A percentile compares a stretch with the other conserved stretches of the same genome.
phyloP scores from a whole-genome alignment of 2,888 invertebrate genomes.

The Liodrosophila aerea region DNA sequence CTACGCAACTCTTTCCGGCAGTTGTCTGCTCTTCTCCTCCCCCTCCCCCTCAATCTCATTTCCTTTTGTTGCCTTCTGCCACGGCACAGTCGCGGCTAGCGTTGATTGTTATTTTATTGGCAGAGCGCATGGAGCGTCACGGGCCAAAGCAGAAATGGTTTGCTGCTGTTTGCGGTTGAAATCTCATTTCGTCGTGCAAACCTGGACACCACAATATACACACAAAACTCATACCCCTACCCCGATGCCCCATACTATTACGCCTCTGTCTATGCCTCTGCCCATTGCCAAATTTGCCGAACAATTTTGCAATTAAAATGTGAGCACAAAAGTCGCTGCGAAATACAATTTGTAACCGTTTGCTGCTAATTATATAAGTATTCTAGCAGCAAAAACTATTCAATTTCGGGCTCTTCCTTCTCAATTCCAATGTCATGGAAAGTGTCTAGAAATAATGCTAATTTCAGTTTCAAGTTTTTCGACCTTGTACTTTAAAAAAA shows the following conservation, averaged over 20 bases:
- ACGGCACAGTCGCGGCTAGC: constrained; percentile 62
- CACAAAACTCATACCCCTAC: background rate
- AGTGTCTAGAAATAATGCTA: too few relatives aligned
- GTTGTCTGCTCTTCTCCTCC: constrained; percentile 8
- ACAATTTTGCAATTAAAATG: constrained; percentile 70
- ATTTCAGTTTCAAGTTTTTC: too few relatives aligned
- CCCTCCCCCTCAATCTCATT: background rate
- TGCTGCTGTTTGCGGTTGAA: constrained; percentile 70
- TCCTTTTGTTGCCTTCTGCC: constrained; percentile 33
- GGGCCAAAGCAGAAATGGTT: constrained; percentile 71
- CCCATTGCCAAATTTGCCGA: constrained; percentile 32
- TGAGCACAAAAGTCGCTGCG: constrained; percentile 55
- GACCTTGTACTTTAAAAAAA: too few relatives aligned
- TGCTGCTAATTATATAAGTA: constrained; percentile 41
- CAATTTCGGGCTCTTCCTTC: background rate
- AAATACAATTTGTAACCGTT: constrained; percentile 55
- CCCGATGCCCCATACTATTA: background rate
- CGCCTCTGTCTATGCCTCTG: constrained; percentile 11
- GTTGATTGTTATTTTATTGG: constrained; percentile 76
- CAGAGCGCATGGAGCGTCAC: constrained; percentile 61
- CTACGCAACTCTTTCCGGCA: background rate
- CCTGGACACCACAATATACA: constrained; percentile 28
- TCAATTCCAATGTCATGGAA: background rate
- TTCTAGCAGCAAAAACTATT: constrained; percentile 6
- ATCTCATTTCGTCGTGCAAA: constrained; percentile 64